Conservation (phyloP, 2,797 vertebrate species). For the Potorous gilbertii region DNA sequence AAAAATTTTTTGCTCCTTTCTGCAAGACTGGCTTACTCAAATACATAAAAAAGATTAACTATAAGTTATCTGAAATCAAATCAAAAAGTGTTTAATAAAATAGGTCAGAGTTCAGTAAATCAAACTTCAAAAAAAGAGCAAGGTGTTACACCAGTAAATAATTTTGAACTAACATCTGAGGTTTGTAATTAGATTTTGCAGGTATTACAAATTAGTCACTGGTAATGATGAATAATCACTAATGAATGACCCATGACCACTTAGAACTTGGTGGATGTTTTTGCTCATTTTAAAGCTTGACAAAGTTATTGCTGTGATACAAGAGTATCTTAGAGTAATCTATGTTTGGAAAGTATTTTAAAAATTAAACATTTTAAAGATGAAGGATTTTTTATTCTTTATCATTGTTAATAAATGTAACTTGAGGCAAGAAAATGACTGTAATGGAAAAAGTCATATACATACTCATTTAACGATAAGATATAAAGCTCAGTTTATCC, state of each 20-base stretch:
- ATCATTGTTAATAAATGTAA: neutral
- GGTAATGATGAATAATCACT: constrained; percentile 53
- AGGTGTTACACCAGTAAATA: neutral
- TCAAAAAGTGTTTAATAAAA: neutral
- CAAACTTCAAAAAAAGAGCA: constrained; percentile 18
- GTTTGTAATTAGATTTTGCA: constrained; percentile 21
- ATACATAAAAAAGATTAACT: constrained; percentile 49
- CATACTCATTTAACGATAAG: neutral
- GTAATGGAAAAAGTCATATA: neutral
- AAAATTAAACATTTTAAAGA: neutral
- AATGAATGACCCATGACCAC: constrained; percentile 32
- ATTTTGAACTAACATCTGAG: constrained; percentile 42
- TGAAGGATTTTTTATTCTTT: constrained; percentile 21
- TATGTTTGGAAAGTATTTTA: constrained; percentile 4
- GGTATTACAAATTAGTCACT: constrained; percentile 41
- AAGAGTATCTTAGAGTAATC: constrained; percentile 24
- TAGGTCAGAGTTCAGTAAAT: constrained; percentile 1
- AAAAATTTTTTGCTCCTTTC: constrained; percentile 22
- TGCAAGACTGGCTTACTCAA: constrained; percentile 46
- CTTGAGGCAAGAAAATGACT: neutral
- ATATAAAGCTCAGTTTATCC: constrained; percentile 13
- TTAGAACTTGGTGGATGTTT: constrained; percentile 42
- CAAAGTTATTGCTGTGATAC: constrained; percentile 21
- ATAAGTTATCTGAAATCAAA: constrained; percentile 9
- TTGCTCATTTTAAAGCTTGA: constrained; percentile 51